Evolutionary conservation across 1,140 invertebrate genomes (phyloP), one percentile per base, ranked within the genome.

Genomic region (Trinorchestia longiramus): DNA sequence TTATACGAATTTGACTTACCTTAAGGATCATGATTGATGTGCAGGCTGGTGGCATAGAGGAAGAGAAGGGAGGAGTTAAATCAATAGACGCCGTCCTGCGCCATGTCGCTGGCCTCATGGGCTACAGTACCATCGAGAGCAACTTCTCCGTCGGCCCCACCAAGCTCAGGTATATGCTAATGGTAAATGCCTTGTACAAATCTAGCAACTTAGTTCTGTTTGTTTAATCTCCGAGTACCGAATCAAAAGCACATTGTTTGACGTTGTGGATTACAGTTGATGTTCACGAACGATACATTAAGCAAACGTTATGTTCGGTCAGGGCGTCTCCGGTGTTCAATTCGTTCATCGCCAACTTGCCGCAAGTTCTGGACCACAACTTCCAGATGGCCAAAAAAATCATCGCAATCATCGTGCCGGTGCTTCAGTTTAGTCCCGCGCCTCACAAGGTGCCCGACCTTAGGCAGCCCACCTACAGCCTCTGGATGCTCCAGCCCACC

Each of bases 361-460:
- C 99, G 0, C 98, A 99, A 98, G 98, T 99, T 43, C 97, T 99
- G 97, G 99, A 99, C 97, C 98, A 99, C 97, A 99, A 99, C 97
- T 99, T 99, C 97, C 97, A 98, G 77, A 99, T 99, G 98, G 99
- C 99, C 0, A 98, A 98, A 96, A 98, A 98, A 42, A 98, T 99
- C 62, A 98, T 99, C 40, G 98, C 99, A 28, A 98, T 99, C 0
- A 98, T 98, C 23, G 97, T 99, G 88, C 98, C 99, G 47, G 97
- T 99, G 41, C 97, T 99, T 87, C 98, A 99, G 97, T 99, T 99
- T 97, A 98, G 98, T 95, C 98, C 99, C 0, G 98, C 98, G 96
- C 99, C 98, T 28, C 98, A 98, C 96, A 97, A 98, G 97, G 53
- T 97, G 97, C 62, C 57, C 19, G 96, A 97, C 95, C 95, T 96